Evolutionary conservation across 1,140 invertebrate species (phyloP), one percentile per base, ranked within the genome.

Genomic region (Procambarus clarkii): DNA sequence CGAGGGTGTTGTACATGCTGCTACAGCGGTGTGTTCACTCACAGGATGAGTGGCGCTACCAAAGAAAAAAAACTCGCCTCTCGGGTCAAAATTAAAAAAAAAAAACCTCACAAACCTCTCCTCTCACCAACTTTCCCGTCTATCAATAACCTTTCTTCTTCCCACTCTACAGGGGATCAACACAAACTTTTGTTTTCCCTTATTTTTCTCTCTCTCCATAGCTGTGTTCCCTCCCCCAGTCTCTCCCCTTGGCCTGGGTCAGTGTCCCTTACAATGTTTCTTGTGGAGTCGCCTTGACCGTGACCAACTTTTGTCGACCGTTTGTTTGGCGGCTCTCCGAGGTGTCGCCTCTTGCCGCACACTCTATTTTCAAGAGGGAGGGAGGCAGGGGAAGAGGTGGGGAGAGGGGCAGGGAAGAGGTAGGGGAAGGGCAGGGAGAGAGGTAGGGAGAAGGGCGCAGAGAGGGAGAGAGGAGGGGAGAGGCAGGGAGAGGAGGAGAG

Each of bases 251-350:
- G 21, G 82, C 21, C 34, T 18, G 45, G 82, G 82, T 85, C 82
- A 85, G 24, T 84, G 46, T 60, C 44, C 86, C n/a, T 58, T 74
- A n/a, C 54, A 13, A 7, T n/a, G 50, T 8, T 79, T 87, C 76
- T 79, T 87, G 86, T 87, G 76, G n/a, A 15, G 58, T 79, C 81
- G 24, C 24, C 60, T 80, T 89, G 88, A 90, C 88, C 88, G 48
- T 90, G 88, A 90, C 88, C 88, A 83, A 90, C 80, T 90, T 90
- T 74, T 77, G 48, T 90, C 46, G 24, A 15, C 24, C 88, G 81
- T 60, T 90, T 90, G 80, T 83, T 90, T 83, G 54, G 54, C n/a
- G 11, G 15, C 77, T 88, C 60, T 84, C 24, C 24, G 48, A 3
- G 24, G 9, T 3, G 46, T 81, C 79, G 46, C 9, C 15, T 81